phyloP scores from a whole-genome alignment of 2,797 vertebrate genomes.

The Spea hammondii region DNA sequence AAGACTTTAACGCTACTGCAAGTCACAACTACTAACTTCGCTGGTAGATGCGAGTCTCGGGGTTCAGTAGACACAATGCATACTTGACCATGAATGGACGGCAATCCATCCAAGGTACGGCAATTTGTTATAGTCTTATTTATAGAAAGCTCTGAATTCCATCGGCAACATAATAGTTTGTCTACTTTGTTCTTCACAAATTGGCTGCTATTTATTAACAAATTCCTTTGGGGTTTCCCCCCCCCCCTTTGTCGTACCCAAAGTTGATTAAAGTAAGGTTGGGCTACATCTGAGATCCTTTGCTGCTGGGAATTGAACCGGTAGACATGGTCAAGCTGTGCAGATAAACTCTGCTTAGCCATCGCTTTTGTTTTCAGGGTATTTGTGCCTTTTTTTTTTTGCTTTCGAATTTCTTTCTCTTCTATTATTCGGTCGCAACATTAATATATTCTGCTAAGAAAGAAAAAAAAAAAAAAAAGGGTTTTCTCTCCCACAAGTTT shows the following conservation, averaged over 20 bases:
- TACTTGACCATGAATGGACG: slow-evolving; percentile 10
- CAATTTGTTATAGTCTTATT: background rate
- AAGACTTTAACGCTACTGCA: too few relatives aligned
- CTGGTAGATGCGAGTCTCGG: background rate
- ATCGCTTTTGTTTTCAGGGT: slow-evolving; percentile 43
- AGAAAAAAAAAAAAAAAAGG: background rate
- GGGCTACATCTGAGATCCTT: slow-evolving; percentile 40
- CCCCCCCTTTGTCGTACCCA: background rate
- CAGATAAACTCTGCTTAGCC: slow-evolving; percentile 49
- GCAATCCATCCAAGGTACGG: slow-evolving; percentile 19
- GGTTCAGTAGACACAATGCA: background rate
- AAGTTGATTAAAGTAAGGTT: slow-evolving; percentile 44
- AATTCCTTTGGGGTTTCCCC: slow-evolving; percentile 8
- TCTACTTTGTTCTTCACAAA: slow-evolving; percentile 38
- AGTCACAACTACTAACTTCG: too few relatives aligned
- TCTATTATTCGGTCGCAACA: slow-evolving; percentile 45
- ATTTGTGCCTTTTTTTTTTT: slow-evolving; percentile 51
- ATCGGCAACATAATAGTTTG: slow-evolving; percentile 31
- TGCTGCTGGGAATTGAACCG: slow-evolving; percentile 37
- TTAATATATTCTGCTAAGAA: slow-evolving; percentile 51
- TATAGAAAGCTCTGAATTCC: slow-evolving; percentile 18
- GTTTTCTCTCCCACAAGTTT: slow-evolving; percentile 49
- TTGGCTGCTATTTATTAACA: slow-evolving; percentile 31
- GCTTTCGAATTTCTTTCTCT: slow-evolving; percentile 37
- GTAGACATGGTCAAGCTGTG: slow-evolving; percentile 50